Base-by-base conservation (phyloP, 2,113 vertebrate genomes). In the Rhagologus leucostigma region DNA sequence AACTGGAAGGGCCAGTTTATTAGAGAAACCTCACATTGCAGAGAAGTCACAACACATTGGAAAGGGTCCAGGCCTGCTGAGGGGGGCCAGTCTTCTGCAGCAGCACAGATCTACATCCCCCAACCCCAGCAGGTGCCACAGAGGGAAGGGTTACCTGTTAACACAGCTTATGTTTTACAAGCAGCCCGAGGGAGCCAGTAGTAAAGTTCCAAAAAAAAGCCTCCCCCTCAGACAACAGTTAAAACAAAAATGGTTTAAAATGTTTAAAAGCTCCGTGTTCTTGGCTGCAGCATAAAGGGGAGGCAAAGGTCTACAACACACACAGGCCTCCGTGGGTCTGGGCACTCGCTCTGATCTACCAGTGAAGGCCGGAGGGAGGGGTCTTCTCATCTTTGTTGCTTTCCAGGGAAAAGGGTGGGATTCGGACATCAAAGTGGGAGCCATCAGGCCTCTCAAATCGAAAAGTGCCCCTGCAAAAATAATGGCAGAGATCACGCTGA, bases 351-450 rank as follows among this genome's bases (percentile, higher is more conserved):
- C 81, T 84, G 89, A 79, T 90, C 98, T 99, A 99, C 98, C 98
- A 99, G 81, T 99, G 99, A 97, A 99, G 99, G 91, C 99, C 99
- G 65, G 99, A 99, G 63, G 99, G 99, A 91, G 99, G 99, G 22
- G 99, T 99, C 98, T 99, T 99, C 98, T 99, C 99, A 1, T 99
- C 99, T 98, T 99, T 99, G 98, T 99, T 99, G 98, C 99, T 99
- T 97, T 99, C 99, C 98, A 99, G 97, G 70, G 99, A 99, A 97
- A 99, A 99, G 27, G 99, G 99, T 73, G 99, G 99, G 98, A 99
- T 99, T 97, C 99, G 98, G 89, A 99, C 99, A 46, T 99, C 99
- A 42, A 99, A 99, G 97, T 99, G 99, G 97, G 99, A 99, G 76
- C 99, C 99, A 53, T 99, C 99, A 2, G 99, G 99, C 96, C 99